Conservation (phyloP, 2,797 vertebrate genomes). For the Aeoliscus strigatus region DNA sequence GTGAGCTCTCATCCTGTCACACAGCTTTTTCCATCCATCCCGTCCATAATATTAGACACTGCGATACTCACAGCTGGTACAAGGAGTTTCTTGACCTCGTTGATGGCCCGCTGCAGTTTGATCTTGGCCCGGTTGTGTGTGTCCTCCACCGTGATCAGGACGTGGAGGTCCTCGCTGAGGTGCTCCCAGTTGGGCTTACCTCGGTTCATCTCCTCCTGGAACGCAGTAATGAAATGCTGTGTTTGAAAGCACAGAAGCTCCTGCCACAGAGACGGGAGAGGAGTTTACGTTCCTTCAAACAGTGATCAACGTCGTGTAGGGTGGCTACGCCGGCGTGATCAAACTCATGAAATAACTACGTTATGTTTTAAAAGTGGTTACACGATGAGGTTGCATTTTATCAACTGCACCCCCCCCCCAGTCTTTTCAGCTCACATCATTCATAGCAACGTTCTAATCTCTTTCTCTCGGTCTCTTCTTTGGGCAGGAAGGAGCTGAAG, state of each 20-base stretch:
- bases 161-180: constrained; percentile 97
- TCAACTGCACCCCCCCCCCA: constrained; percentile 9
- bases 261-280: constrained; percentile 4
- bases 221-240: constrained; percentile 25
- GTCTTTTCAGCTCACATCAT: constrained; percentile 3
- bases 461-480: background rate
- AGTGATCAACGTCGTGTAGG: constrained; percentile 43
- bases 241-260: constrained; percentile 36
- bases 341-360: constrained; percentile 20
- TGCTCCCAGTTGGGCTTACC: constrained; percentile 99
- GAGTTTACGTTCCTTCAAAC: too few relatives aligned
- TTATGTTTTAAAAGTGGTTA: constrained; percentile 21
- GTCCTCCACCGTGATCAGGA: constrained; percentile 98
- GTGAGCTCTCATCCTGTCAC: constrained; percentile 52
- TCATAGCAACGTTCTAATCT: background rate
- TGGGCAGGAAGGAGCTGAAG: background rate
- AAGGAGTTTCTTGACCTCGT: constrained; percentile 96
- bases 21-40: constrained; percentile 23
- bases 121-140: constrained; percentile 98
- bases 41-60: constrained; percentile 5
- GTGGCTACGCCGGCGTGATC: constrained; percentile 21
- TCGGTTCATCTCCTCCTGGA: constrained; percentile 97
- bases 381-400: constrained; percentile 26
- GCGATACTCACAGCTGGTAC: constrained; percentile 92
- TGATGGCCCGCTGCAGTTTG: constrained; percentile 95